phyloP scores from a whole-genome alignment of 2,888 invertebrate genomes.

The Junonia oenone region DNA sequence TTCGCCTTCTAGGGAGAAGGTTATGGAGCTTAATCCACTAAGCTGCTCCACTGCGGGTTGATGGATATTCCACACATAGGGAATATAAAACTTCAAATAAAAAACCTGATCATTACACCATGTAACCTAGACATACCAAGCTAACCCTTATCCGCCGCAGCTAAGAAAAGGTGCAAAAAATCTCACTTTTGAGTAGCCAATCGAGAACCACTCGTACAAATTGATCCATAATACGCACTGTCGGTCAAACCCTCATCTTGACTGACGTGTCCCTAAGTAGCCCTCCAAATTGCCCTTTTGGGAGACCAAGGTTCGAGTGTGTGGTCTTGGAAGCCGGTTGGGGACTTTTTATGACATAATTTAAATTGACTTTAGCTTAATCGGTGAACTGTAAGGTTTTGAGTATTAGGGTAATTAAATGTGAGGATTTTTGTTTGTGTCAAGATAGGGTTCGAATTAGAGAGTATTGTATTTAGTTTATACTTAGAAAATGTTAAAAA shows the following conservation, averaged over 20 bases:
- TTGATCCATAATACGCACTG: constrained; percentile 39
- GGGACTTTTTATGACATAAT: constrained; percentile 18
- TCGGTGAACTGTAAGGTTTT: neutral
- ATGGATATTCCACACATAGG: too few relatives aligned
- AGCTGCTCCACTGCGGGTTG: too few relatives aligned
- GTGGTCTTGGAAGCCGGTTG: constrained; percentile 3
- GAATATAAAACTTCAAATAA: too few relatives aligned
- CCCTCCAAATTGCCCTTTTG: constrained; percentile 51
- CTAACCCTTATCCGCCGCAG: too few relatives aligned
- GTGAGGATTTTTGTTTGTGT: neutral
- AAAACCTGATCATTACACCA: too few relatives aligned
- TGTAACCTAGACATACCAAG: too few relatives aligned
- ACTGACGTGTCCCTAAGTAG: constrained; percentile 55
- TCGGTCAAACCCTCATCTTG: constrained; percentile 49
- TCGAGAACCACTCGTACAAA: constrained; percentile 35
- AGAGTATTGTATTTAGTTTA: neutral
- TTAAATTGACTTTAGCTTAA: constrained; percentile 18
- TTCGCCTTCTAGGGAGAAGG: too few relatives aligned
- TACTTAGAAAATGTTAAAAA: neutral
- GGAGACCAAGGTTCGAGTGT: constrained; percentile 33
- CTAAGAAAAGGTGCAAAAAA: neutral
- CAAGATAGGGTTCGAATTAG: neutral
- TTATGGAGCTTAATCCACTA: too few relatives aligned
- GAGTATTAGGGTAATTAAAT: constrained; percentile 7
- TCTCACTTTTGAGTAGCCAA: neutral